Evolutionary conservation across 1,140 invertebrate species (phyloP), one percentile per base, ranked within the genome.

Genomic region (Diabrotica virgifera): DNA sequence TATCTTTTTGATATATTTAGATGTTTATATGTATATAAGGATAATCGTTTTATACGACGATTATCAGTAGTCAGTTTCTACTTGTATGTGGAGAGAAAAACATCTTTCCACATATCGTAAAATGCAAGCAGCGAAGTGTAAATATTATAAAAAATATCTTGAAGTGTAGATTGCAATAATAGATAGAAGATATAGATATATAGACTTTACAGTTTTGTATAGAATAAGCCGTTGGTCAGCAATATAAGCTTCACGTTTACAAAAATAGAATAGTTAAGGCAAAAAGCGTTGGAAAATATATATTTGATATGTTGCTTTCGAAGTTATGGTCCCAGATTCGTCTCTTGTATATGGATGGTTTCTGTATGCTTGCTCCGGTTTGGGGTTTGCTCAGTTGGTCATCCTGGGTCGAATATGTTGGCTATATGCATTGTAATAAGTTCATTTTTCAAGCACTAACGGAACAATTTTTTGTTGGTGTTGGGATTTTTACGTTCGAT

Each of bases 321-420:
- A 50, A 51, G 13, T 51, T 60, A 12, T 60, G 59, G 59, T 38
- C 59, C 59, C 40, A 11, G 40, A 46, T 60, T 60, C 52, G 11
- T 35, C 46, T 36, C 14, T 11, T 52, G 50, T 9, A 60, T 9
- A 7, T 57, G 55, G 37, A 36, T 51, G 12, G 12, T 5, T 14
- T 51, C 10, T 50, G 12, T 2, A 55, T 55, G 7, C 6, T 60
- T 60, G 59, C 10, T 52, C 35, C 8, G 14, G 10, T 11, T 59
- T 40, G n/a, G n/a, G 13, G 52, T 36, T 51, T 35, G 5, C 10
- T 60, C 9, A 35, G 14, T 9, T 35, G 12, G 11, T 60, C 40
- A 60, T 60, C 59, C 59, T 60, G 59, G 59, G 24, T 60, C 59
- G 50, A 60, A 60, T 51, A 13, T 60, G 50, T 35, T 60, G 13